phyloP scores from a whole-genome alignment of 1,140 invertebrate species.

The Lasaia peninsularis region DNA sequence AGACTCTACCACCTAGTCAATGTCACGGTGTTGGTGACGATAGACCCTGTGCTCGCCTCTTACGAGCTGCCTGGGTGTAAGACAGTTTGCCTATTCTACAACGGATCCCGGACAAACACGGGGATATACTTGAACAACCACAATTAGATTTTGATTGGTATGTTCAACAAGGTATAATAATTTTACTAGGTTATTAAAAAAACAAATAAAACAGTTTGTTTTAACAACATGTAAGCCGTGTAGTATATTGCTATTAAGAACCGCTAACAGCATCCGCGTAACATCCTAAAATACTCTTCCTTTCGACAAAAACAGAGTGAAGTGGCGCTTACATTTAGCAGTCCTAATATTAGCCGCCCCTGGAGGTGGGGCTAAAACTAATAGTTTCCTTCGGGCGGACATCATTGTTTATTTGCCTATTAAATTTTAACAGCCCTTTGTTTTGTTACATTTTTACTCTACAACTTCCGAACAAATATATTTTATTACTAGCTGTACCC shows the following conservation, averaged over 20 bases:
- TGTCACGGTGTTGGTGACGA: too few species aligned
- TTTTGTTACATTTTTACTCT: constrained; percentile 14
- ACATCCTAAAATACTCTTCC: constrained; percentile 61
- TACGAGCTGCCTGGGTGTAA: too few species aligned
- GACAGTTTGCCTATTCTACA: too few species aligned
- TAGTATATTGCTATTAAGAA: constrained; percentile 45
- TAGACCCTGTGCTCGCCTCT: too few species aligned
- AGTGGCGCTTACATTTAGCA: constrained; percentile 38
- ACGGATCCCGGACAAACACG: too few species aligned
- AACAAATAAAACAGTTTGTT: constrained; percentile 12
- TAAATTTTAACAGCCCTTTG: constrained; percentile 23
- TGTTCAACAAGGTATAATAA: too few species aligned
- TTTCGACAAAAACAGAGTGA: constrained; percentile 48
- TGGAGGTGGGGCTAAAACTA: constrained; percentile 16
- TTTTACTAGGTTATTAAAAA: too few species aligned
- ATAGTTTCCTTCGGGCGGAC: constrained; percentile 26
- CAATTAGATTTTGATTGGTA: too few species aligned
- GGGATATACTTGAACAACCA: too few species aligned
- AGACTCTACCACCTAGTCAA: too few species aligned
- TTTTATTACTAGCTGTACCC: too few species aligned
- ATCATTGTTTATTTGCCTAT: constrained; percentile 19
- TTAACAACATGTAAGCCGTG: constrained; percentile 38
- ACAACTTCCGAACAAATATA: background rate
- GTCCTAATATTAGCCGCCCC: constrained; percentile 1
- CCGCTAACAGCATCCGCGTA: constrained; percentile 57